Percentiles rank a stretch among this genome's conserved stretches.
phyloP scores from a whole-genome alignment of 2,888 invertebrate genomes.

The Apodemia hepburni region DNA sequence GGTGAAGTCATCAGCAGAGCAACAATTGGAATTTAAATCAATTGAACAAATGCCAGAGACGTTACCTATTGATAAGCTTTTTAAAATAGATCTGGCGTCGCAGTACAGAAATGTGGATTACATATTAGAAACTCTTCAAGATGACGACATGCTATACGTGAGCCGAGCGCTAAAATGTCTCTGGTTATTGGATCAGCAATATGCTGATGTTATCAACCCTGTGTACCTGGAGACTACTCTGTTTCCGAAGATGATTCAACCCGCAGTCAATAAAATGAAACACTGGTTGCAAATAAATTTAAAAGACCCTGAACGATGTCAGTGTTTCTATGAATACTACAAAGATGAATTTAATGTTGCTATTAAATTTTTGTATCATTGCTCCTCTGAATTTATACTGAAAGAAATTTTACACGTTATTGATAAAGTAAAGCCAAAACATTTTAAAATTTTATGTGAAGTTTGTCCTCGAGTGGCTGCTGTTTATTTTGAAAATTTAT shows the following conservation, averaged over 20 bases:
- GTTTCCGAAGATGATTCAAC: constrained; percentile 51
- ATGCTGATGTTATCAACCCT: constrained; percentile 47
- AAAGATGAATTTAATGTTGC: constrained; percentile 40
- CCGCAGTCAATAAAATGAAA: constrained; percentile 51
- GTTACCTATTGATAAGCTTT: constrained; percentile 48
- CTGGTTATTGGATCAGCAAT: constrained; percentile 47
- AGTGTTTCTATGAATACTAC: constrained; percentile 51
- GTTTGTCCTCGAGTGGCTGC: constrained; percentile 42
- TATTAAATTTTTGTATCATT: constrained; percentile 46
- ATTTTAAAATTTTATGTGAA: constrained; percentile 49
- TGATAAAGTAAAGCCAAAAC: constrained; percentile 42
- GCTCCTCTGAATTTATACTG: constrained; percentile 42
- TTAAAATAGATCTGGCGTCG: constrained; percentile 56
- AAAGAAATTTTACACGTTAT: constrained; percentile 39
- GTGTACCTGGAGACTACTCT: constrained; percentile 46
- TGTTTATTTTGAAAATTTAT: constrained; percentile 45
- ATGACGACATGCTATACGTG: too few relatives aligned
- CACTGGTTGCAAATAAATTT: constrained; percentile 45
- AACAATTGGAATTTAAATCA: constrained; percentile 28
- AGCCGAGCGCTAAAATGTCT: constrained; percentile 50
- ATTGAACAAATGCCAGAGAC: constrained; percentile 38
- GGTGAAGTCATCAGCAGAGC: constrained; percentile 36
- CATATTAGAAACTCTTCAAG: constrained; percentile 48
- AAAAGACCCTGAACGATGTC: constrained; percentile 41
- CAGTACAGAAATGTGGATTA: constrained; percentile 45